A percentile compares a stretch with the other conserved stretches of the same genome.
Conservation (phyloP, 2,113 vertebrate species). For the Phrynocephalus versicolor region DNA sequence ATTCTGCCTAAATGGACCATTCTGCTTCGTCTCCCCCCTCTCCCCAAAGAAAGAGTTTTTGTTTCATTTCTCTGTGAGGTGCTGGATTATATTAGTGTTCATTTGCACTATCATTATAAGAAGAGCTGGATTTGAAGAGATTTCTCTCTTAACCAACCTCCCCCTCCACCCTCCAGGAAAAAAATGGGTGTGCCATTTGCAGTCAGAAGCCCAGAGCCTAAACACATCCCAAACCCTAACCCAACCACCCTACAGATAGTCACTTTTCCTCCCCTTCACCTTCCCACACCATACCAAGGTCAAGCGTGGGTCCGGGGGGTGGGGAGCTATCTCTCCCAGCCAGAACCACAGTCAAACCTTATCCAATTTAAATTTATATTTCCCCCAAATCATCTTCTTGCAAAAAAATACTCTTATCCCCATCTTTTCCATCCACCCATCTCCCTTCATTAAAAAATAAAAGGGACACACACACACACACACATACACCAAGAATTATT, state of each 20-base stretch:
- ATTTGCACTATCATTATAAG: neutral
- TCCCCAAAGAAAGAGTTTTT: neutral
- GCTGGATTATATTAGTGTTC: neutral
- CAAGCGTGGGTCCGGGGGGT: too few species aligned
- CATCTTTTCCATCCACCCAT: neutral
- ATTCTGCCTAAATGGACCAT: neutral
- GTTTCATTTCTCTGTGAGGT: too few species aligned
- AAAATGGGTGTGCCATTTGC: neutral
- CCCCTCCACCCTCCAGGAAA: neutral
- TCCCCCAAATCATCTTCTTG: too few species aligned
- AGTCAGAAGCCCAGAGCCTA: neutral
- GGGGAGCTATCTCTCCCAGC: too few species aligned
- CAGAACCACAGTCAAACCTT: too few species aligned
- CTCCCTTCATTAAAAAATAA: neutral
- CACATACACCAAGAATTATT: neutral
- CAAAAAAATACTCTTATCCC: too few species aligned
- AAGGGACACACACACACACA: too few species aligned
- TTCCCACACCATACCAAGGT: too few species aligned
- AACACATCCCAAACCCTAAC: too few species aligned
- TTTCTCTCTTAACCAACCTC: neutral
- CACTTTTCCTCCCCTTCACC: too few species aligned
- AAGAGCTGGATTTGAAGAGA: neutral
- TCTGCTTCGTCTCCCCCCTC: neutral
- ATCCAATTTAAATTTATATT: neutral
- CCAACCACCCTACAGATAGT: too few species aligned